Base-by-base conservation (phyloP, 2,888 invertebrate genomes). In the Erebia palarica region DNA sequence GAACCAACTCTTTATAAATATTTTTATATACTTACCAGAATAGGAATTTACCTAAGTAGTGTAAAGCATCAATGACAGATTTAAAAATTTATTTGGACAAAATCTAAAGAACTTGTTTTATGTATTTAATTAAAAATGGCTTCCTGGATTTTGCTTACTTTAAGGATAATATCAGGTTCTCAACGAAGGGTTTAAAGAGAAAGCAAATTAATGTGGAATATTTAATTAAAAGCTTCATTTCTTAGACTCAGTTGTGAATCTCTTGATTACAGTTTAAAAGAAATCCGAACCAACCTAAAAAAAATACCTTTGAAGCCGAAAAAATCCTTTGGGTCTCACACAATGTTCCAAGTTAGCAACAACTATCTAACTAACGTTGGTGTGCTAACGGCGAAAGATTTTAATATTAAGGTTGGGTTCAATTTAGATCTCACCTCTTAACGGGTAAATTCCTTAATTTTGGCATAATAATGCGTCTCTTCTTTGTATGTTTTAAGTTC, bases 261-360 rank as follows among this genome's bases (percentile, higher is more conserved):
- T 66, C 47, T 55, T 55, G 47, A 73, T 66, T 69, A 65, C 71
- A 68, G 67, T 68, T 71, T 68, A 68, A 68, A 60, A 72, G 61
- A 68, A 69, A 72, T 63, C 57, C 49, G 66, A 69, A 58, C 64
- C 65, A 57, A 61, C 68, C 58, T 64, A 47, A 64, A 67, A 67
- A 69, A 69, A 68, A 57, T 53, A 42, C 53, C 49, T 67, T 66
- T 66, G 69, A 36, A 57, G 42, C 49, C 36, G n/a, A 66, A 65
- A 66, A 58, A 63, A 51, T 66, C 65, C 7, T 36, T 36, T 36
- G 7, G 36, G 36, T 36, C 36, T 36, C 36, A 36, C 36, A 36
- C 36, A 5, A 36, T 36, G 36, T 36, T 36, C 36, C 36, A 36
- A 36, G 7, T 36, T 36, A 36, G 7, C 36, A 36, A 36, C 36